Conservation (phyloP, 2,797 vertebrate species). For the Tokudaia muenninki region DNA sequence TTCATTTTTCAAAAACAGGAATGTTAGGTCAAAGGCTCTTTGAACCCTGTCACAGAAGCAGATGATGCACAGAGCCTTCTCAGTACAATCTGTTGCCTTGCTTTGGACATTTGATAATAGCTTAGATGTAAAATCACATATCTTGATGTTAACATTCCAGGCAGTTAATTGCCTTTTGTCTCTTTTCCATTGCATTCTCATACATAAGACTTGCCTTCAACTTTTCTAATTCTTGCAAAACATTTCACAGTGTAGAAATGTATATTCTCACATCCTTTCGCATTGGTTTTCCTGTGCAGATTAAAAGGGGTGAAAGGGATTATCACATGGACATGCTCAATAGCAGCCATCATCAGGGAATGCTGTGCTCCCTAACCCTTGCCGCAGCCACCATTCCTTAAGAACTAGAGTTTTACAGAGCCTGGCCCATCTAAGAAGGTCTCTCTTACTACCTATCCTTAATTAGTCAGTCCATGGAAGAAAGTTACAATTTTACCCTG, state of each 20-base stretch:
- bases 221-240: slow-evolving; percentile 37
- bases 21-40: not conserved
- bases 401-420: not conserved
- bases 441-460: slow-evolving; percentile 2
- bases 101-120: not conserved
- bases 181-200: not conserved
- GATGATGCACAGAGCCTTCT: not conserved
- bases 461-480: not conserved
- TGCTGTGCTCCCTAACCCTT: not conserved
- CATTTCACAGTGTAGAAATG: not conserved
- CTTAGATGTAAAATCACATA: not conserved
- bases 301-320: not conserved
- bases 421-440: not conserved
- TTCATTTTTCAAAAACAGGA: not conserved
- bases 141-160: not conserved
- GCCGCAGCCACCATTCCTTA: not conserved
- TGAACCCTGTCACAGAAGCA: not conserved
- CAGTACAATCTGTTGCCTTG: not conserved
- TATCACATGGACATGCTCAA: not conserved
- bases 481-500: not conserved
- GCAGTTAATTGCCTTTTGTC: not conserved
- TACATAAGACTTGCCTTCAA: not conserved
- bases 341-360: not conserved
- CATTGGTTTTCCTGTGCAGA: not conserved
- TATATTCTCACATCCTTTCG: slow-evolving; percentile 22